These are phyloP conservation scores for Ptychoptera albimana DNA, from an alignment of 2,888 invertebrate genomes.

Conservation along the genomic window DNA sequence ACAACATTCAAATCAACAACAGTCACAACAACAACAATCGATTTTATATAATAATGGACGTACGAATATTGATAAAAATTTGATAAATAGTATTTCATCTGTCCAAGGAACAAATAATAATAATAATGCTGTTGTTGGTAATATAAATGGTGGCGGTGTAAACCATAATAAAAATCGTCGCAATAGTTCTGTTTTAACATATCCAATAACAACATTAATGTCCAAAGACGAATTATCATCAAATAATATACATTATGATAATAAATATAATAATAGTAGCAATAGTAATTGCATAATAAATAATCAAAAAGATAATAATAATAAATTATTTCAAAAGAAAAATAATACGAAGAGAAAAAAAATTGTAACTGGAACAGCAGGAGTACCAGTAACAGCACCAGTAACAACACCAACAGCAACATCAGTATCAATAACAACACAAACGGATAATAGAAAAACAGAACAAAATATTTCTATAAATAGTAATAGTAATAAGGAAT, in stretches of 20 bases:
- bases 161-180: constrained; percentile 3
- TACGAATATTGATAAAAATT: neutral
- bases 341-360: constrained; percentile 13
- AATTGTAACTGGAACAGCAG: constrained; percentile 10
- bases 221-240: constrained; percentile 1
- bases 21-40: neutral
- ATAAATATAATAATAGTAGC: neutral
- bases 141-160: neutral
- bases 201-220: neutral
- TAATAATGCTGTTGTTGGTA: constrained; percentile 1
- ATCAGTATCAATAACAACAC: too few species aligned
- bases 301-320: constrained; percentile 1
- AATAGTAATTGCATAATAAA: too few species aligned
- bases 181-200: neutral
- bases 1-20: neutral
- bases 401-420: too few species aligned
- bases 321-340: constrained; percentile 3
- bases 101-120: constrained; percentile 1
- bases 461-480: too few species aligned
- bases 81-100: neutral
- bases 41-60: neutral
- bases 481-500: too few species aligned
- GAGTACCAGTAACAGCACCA: constrained; percentile 6
- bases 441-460: too few species aligned
- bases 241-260: constrained; percentile 3